Evolutionary conservation across 37 sponge, comb jelly and placozoan species (phyloP), one percentile per base, ranked within the genome.

Genomic region (Halisarca cf. caerulea): DNA sequence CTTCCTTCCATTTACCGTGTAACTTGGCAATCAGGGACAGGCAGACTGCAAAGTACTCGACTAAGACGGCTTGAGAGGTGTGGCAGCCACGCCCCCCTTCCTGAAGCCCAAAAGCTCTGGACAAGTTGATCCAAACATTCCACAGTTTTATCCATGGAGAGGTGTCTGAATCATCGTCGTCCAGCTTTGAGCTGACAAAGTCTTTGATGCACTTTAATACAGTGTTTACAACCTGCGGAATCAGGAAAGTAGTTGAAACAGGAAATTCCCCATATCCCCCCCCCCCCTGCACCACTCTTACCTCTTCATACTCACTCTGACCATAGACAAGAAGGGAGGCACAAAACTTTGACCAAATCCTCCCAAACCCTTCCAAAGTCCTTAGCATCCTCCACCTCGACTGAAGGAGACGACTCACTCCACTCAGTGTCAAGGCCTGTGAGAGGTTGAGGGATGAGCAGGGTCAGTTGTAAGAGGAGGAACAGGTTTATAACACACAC

Each of bases 271-370:
- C 64, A 61, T 7, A 23, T 23, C 6, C 64, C 9, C 64, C n/a
- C 4, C 28, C 28, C 64, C 57, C 57, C n/a, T n/a, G n/a, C n/a
- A n/a, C n/a, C 68, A n/a, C 68, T 14, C 71, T 61, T 11, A 93
- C 93, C 88, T 93, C 93, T 40, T 30, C 81, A 47, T 69, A 92
- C 34, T 82, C 23, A 79, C 79, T 87, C 54, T 66, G 68, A 33
- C 95, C 93, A 62, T 88, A 94, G 0, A 47, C 64, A 37, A 84
- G 73, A n/a, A 97, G 88, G 59, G 55, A 61, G 30, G 84, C 80
- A 20, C 95, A 89, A 33, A 92, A 75, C 9, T 84, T 89, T 15
- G 70, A 77, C 97, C 97, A 97, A 15, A 90, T 92, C 61, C 84
- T 79, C 40, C 53, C 77, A 68, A 95, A 95, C 0, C 82, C 86